Evolutionary conservation across 1,140 invertebrate genomes (phyloP), one percentile per base, ranked within the genome.

Genomic region (Ylistrum balloti): DNA sequence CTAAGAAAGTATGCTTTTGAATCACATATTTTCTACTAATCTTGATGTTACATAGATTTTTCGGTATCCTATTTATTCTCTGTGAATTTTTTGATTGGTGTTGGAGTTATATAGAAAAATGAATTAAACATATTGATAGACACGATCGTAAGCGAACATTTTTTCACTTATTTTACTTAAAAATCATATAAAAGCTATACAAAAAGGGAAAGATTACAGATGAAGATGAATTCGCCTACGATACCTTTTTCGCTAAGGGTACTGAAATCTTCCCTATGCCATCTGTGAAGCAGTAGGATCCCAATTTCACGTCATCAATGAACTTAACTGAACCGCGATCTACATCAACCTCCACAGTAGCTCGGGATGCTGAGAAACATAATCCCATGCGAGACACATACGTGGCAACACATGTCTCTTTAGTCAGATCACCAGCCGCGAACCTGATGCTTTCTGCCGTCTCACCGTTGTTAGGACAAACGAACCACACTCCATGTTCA

Each of bases 401-500:
- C 22, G 41, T 74, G 15, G 89, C 89, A 35, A 90, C n/a, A 88
- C 45, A 85, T 20, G n/a, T 87, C 56, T 90, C 86, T 32, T 38
- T 20, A 5, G 86, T 48, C 1, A 90, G 34, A 33, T 88, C 86
- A 2, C 89, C 89, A 22, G 33, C n/a, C 22, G 34, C 34, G 2
- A 87, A 3, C 20, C 89, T 35, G 22, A 90, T 90, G 10, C 33
- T 34, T n/a, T 48, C 33, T 87, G 89, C 89, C 20, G 41, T 74
- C 9, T 41, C 20, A 7, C 86, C 89, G 48, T 90, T 38, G 33
- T 90, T 45, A 22, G 86, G 32, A 41, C 41, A n/a, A 34, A 74
- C 48, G 22, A 90, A 90, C 89, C 89, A 90, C 35, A 87, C 85
- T 20, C 89, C 86, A 74, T 90, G 89, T 33, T 90, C 86, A 32